Conservation (phyloP, 2,797 vertebrate species). For the Parotocinclus haroldoi region DNA sequence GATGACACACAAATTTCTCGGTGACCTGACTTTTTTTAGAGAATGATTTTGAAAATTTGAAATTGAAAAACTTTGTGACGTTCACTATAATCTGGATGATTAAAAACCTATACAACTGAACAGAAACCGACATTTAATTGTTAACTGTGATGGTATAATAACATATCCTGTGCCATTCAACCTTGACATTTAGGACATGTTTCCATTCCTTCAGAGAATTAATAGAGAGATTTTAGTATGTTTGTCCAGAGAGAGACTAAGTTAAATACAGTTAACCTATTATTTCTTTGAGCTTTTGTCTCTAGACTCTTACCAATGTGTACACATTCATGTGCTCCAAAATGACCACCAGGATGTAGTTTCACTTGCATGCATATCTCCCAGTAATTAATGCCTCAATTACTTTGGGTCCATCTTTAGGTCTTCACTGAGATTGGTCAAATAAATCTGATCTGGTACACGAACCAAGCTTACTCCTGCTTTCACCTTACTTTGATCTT, state of each 20-base stretch:
- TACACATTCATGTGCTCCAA: constrained; percentile 75
- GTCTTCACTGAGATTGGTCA: constrained; percentile 82
- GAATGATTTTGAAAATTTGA: too few relatives aligned
- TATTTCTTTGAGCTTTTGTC: constrained; percentile 70
- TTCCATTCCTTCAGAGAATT: constrained; percentile 61
- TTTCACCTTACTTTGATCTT: too few relatives aligned
- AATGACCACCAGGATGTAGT: constrained; percentile 81
- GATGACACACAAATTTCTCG: too few relatives aligned
- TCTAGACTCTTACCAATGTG: constrained; percentile 76
- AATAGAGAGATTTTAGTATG: constrained; percentile 31
- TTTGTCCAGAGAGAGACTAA: constrained; percentile 68
- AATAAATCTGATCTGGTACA: constrained; percentile 74
- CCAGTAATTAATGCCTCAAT: constrained; percentile 90
- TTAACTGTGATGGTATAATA: too few relatives aligned
- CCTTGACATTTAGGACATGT: constrained; percentile 84
- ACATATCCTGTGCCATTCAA: constrained; percentile 65
- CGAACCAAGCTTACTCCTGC: constrained; percentile 1
- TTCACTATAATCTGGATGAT: too few relatives aligned
- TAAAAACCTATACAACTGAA: too few relatives aligned
- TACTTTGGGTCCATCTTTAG: constrained; percentile 87
- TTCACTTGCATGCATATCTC: constrained; percentile 94
- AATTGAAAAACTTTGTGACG: too few relatives aligned
- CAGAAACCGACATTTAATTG: too few relatives aligned
- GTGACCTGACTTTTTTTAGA: too few relatives aligned
- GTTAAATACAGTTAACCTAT: constrained; percentile 81